These are phyloP conservation scores for Cyclargus thomasi DNA, from an alignment of 1,140 invertebrate genomes.

Conservation along the genomic window DNA sequence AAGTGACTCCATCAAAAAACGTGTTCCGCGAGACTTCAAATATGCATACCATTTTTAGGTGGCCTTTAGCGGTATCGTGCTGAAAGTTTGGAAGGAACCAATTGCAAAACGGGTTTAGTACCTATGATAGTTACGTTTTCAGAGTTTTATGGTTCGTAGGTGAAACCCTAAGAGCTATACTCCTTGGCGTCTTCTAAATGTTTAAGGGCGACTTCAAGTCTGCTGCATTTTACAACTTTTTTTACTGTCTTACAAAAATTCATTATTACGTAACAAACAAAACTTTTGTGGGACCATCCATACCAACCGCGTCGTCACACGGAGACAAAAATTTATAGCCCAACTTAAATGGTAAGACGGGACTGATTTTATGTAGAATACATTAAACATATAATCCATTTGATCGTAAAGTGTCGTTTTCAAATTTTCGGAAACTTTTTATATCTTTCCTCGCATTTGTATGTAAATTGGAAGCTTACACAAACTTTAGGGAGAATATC, in stretches of 20 bases:
- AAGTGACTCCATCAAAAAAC: no score
- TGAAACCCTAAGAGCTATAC: no score
- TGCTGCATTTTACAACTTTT: background rate
- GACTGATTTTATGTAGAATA: conserved; percentile 11
- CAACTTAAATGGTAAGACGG: conserved; percentile 4
- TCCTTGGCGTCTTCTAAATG: no score
- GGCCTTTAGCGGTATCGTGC: no score
- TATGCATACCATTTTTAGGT: no score
- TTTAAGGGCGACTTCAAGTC: background rate
- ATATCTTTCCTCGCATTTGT: background rate
- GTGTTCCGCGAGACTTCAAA: no score
- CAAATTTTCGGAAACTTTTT: conserved; percentile 11
- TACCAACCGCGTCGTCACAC: background rate
- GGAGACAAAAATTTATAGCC: background rate
- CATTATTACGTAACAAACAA: background rate
- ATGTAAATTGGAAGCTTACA: conserved; percentile 4
- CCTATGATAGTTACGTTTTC: no score
- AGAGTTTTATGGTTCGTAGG: no score
- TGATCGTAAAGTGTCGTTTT: conserved; percentile 2
- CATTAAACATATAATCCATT: background rate
- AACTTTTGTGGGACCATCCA: background rate
- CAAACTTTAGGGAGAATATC: background rate
- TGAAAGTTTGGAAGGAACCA: no score
- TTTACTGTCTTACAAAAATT: background rate
- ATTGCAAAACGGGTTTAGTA: no score